Conservation (phyloP, 2,888 invertebrate genomes). For the Euzophera pinguis region DNA sequence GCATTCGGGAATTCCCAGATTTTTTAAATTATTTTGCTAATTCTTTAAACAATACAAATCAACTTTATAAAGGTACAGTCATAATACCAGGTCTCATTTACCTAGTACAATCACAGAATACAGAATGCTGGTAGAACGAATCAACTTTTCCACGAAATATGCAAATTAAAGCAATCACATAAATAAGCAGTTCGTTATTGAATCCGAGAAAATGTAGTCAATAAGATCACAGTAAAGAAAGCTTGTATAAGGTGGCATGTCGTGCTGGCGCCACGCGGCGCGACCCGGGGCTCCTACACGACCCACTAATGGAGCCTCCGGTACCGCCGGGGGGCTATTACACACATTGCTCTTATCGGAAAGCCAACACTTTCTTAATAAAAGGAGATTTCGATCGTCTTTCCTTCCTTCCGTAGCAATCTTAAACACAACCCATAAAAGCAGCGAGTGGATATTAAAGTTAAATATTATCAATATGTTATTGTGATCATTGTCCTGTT, state of each 20-base stretch:
- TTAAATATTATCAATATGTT: neutral
- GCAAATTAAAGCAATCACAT: neutral
- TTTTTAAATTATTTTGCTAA: no score
- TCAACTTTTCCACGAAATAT: neutral
- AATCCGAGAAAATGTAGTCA: neutral
- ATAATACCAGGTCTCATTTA: no score
- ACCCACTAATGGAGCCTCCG: conserved; percentile 61
- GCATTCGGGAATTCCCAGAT: no score
- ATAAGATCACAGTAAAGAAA: conserved; percentile 9
- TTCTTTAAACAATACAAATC: no score
- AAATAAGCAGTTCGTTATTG: neutral
- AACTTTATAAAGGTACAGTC: no score
- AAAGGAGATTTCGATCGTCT: conserved; percentile 47
- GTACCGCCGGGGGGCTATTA: conserved; percentile 57
- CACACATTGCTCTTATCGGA: conserved; percentile 58
- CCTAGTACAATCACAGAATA: no score
- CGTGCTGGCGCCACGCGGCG: conserved; percentile 48
- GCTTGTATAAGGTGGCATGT: conserved; percentile 31
- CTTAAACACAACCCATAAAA: neutral
- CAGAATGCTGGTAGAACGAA: neutral
- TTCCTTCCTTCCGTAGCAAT: conserved; percentile 24
- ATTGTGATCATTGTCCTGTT: no score
- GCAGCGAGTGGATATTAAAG: neutral
- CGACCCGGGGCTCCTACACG: conserved; percentile 59
- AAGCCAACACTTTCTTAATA: conserved; percentile 59